Base-by-base conservation (phyloP, 2,797 vertebrate species). In the Poeciliopsis infans region DNA sequence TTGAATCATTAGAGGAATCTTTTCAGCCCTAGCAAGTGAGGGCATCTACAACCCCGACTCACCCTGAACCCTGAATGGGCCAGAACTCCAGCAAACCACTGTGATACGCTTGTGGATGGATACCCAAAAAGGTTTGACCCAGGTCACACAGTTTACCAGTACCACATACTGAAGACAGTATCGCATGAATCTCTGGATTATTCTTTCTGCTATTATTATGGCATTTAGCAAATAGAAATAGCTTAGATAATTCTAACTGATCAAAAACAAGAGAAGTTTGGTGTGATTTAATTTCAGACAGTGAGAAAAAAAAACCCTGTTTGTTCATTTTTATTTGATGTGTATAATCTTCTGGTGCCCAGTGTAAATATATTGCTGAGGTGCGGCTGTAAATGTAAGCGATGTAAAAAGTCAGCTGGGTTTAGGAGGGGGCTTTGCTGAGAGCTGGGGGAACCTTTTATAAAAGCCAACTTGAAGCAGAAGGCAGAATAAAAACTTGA, bases 361-460 rank as follows among this genome's bases (percentile, higher is more conserved):
- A 57, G 25, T 13, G 86, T 89, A 86, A 92, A 91, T 90, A 88
- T 90, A 87, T 83, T 70, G 91, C 87, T 83, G 83, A 87, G 75
- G 49, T 72, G 41, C 72, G 6, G 81, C 83, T 89, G 90, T 51
- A 80, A 80, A 89, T 75, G 47, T 80, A 90, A 91, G 89, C 87
- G 86, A 89, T 89, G 89, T 92, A 92, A 90, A 93, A 87, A 72
- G 79, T 75, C 45, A 57, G 90, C 82, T 91, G 82, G 87, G 86
- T 87, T 92, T 92, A 70, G 18, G 74, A 28, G 83, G 71, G 36
- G 83, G 74, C 78, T 85, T 64, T 59, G 76, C 83, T 59, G 83
- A 89, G 82, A 77, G 85, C 81, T 39, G 57, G 78, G 10, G 74
- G 86, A 89, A 84, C 82, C 83, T 87, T 79, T 85, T 71, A 90